A percentile compares a stretch with the other conserved stretches of the same genome.
Conservation (phyloP, 2,113 vertebrate genomes). For the Aplodontia rufa region DNA sequence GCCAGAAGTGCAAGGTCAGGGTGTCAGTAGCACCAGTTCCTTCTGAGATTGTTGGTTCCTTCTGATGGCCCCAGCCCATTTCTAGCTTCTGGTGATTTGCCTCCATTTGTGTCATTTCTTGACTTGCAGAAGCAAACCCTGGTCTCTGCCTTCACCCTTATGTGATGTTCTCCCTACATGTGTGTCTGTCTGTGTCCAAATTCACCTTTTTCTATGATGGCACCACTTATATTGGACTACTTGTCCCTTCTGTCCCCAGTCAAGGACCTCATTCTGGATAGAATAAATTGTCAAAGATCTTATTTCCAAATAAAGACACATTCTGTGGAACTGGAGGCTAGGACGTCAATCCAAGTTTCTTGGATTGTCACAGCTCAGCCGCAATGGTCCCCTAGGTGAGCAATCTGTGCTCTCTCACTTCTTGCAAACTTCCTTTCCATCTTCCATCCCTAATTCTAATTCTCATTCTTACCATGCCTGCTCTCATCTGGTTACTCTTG, state of each 20-base stretch:
- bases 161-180: background rate
- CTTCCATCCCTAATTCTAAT: background rate
- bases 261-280: background rate
- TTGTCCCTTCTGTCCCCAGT: background rate
- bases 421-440: background rate
- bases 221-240: background rate
- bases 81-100: background rate
- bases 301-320: background rate
- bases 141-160: no score
- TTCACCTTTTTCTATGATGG: background rate
- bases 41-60: background rate
- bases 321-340: background rate
- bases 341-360: background rate
- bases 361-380: fast-evolving
- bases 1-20: background rate
- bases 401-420: no score
- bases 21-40: background rate
- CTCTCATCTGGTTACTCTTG: background rate
- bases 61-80: no score
- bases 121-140: fast-evolving
- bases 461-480: background rate
- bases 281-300: background rate
- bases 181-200: background rate
- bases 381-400: background rate
- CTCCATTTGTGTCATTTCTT: no score